These are phyloP conservation scores for Stenurella melanura DNA, from an alignment of 2,888 invertebrate genomes.

Conservation along the genomic window DNA sequence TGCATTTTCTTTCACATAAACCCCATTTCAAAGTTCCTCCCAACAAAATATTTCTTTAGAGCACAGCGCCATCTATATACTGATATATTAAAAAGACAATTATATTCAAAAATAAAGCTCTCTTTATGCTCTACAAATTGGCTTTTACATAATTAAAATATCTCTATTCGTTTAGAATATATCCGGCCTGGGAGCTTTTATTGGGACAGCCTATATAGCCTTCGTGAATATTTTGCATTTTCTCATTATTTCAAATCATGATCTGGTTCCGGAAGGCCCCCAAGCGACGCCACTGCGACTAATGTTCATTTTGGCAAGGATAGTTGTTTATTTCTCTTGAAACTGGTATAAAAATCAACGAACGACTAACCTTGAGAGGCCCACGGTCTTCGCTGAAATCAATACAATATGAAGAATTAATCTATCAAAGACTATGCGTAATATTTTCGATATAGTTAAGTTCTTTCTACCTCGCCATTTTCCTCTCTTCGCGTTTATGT, in stretches of 20 bases:
- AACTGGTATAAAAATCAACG: constrained; percentile 44
- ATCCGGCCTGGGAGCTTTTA: too few relatives aligned
- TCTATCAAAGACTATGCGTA: constrained; percentile 40
- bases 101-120: too few relatives aligned
- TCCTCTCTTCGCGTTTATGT: constrained; percentile 8
- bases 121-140: too few relatives aligned
- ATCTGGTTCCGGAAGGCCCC: background rate
- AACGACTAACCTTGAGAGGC: constrained; percentile 43
- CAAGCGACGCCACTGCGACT: constrained; percentile 27
- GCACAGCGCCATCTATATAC: too few relatives aligned
- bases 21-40: too few relatives aligned
- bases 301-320: constrained; percentile 43
- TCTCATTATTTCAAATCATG: background rate
- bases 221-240: background rate
- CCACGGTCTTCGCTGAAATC: constrained; percentile 40
- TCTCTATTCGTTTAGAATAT: too few relatives aligned
- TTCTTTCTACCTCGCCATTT: constrained; percentile 23
- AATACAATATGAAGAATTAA: constrained; percentile 44
- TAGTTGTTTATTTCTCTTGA: constrained; percentile 43
- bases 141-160: too few relatives aligned
- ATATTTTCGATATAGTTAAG: constrained; percentile 41
- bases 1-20: too few relatives aligned
- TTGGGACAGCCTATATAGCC: too few relatives aligned
- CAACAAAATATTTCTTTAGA: too few relatives aligned
- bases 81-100: too few relatives aligned